phyloP scores from a whole-genome alignment of 2,113 vertebrate genomes.

The Boleophthalmus pectinirostris region DNA sequence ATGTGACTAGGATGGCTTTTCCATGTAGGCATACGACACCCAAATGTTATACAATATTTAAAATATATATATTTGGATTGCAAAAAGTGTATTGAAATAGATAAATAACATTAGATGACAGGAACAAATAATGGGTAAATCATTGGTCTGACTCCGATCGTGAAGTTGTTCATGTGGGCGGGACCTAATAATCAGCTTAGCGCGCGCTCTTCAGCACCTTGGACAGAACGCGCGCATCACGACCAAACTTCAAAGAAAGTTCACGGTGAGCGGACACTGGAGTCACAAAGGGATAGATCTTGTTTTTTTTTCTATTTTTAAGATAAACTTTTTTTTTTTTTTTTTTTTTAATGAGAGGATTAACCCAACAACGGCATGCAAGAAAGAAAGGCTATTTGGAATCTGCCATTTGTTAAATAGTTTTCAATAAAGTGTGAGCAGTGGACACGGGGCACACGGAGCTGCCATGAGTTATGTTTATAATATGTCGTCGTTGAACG shows the following conservation, averaged over 20 bases:
- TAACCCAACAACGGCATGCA: background rate
- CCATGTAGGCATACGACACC: too few species aligned
- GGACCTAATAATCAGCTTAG: background rate
- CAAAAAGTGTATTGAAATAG: too few species aligned
- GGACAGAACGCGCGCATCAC: conserved; percentile 27
- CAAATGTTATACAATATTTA: too few species aligned
- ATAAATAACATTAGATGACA: too few species aligned
- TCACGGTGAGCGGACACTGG: background rate
- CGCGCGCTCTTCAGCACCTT: conserved; percentile 39
- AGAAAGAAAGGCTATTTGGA: background rate
- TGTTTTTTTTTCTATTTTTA: background rate
- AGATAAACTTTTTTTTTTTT: background rate
- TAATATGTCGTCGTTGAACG: conserved; percentile 59
- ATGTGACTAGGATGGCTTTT: background rate
- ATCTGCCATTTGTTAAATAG: background rate
- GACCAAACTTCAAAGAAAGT: background rate
- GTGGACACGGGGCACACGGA: background rate
- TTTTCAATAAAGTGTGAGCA: background rate
- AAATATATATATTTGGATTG: too few species aligned
- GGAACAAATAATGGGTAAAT: background rate
- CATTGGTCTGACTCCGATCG: background rate
- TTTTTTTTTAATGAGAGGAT: background rate
- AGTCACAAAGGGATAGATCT: background rate
- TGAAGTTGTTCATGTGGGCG: conserved; percentile 25
- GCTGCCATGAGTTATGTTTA: conserved; percentile 47